Conservation (phyloP, 2,888 invertebrate species). For the Pegoplata infirma region DNA sequence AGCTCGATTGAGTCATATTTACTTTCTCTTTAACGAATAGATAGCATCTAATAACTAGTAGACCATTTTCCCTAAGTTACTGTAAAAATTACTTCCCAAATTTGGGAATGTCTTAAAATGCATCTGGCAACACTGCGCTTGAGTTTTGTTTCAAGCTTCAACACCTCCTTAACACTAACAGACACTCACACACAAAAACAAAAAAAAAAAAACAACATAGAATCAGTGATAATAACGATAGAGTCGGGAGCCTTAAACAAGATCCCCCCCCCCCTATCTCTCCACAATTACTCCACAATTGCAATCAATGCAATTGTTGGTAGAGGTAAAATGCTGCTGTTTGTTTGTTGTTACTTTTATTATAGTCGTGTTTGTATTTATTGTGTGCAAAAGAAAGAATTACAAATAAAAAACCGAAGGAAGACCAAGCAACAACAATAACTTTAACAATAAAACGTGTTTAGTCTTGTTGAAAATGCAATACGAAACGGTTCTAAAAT, state of each 20-base stretch:
- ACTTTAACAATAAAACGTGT: constrained; percentile 57
- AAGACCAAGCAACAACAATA: constrained; percentile 29
- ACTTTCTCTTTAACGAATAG: too few species aligned
- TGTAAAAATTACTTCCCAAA: too few species aligned
- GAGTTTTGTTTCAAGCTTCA: constrained; percentile 36
- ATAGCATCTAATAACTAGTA: too few species aligned
- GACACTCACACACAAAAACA: background rate
- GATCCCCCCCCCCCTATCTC: too few species aligned
- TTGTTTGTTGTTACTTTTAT: constrained; percentile 7
- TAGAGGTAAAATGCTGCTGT: constrained; percentile 15
- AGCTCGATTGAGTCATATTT: too few species aligned
- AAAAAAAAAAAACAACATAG: constrained; percentile 9
- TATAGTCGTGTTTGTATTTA: background rate
- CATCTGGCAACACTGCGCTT: too few species aligned
- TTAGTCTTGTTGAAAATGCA: constrained; percentile 59
- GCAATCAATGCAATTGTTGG: constrained; percentile 27
- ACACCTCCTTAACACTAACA: constrained; percentile 27
- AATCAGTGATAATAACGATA: background rate
- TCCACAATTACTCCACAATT: too few species aligned
- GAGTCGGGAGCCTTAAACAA: too few species aligned
- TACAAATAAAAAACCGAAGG: background rate
- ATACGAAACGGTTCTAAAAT: constrained; percentile 58
- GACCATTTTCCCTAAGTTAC: too few species aligned
- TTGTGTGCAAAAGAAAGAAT: background rate
- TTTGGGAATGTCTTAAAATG: too few species aligned